These are phyloP conservation scores for Lasioglossum leucozonium DNA, from an alignment of 2,888 invertebrate genomes.

Conservation along the genomic window DNA sequence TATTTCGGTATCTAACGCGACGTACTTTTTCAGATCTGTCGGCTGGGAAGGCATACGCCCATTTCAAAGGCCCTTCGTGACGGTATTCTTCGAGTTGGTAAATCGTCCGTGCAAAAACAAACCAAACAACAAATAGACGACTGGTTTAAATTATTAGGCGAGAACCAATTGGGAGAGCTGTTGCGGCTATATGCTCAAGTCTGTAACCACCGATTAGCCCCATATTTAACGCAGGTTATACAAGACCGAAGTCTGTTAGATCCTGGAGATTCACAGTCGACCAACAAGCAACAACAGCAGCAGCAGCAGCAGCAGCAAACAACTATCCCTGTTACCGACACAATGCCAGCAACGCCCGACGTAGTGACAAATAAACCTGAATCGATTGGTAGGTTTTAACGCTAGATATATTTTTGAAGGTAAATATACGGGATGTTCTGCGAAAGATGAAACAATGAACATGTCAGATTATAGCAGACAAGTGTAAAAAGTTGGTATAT, in stretches of 20 bases:
- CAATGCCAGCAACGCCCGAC: slow-evolving; percentile 84
- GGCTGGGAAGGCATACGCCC: slow-evolving; percentile 96
- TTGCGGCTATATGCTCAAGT: slow-evolving; percentile 95
- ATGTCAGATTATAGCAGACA: background rate
- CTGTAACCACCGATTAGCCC: slow-evolving; percentile 91
- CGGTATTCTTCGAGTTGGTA: slow-evolving; percentile 94
- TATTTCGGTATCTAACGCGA: background rate
- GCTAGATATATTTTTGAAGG: background rate
- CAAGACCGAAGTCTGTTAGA: slow-evolving; percentile 91
- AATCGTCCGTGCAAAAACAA: slow-evolving; percentile 87
- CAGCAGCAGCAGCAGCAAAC: slow-evolving; percentile 78
- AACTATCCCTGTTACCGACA: slow-evolving; percentile 86
- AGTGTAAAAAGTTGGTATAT: too few species aligned
- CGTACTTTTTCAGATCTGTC: slow-evolving; percentile 88
- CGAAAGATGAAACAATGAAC: background rate
- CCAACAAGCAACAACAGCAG: slow-evolving; percentile 78
- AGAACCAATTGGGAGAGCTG: slow-evolving; percentile 92
- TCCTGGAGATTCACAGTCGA: slow-evolving; percentile 86
- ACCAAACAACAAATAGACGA: slow-evolving; percentile 91
- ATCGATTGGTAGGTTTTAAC: slow-evolving; percentile 75
- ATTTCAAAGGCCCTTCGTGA: slow-evolving; percentile 93
- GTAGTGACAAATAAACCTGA: slow-evolving; percentile 80
- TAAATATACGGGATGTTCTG: background rate
- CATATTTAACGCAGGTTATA: slow-evolving; percentile 90
- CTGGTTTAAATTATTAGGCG: slow-evolving; percentile 94